Conservation (phyloP, 2,797 vertebrate species). For the Euthynnus affinis region DNA sequence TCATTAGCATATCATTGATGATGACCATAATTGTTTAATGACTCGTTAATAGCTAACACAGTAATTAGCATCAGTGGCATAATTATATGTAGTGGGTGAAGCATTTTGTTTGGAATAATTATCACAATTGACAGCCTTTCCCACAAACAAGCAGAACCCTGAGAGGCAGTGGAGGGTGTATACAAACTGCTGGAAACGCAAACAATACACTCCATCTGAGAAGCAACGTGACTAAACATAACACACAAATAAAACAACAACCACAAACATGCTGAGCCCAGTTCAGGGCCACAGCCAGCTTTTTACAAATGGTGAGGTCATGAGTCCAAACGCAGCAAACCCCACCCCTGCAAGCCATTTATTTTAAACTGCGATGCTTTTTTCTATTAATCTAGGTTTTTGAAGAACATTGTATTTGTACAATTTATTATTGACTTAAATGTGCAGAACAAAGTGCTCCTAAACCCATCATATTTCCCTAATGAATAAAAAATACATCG, state of each 20-base stretch:
- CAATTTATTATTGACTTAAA: neutral
- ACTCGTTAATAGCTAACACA: constrained; percentile 85
- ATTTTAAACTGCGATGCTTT: neutral
- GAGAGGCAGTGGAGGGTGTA: constrained; percentile 48
- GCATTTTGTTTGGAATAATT: constrained; percentile 82
- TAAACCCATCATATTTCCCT: too few relatives aligned
- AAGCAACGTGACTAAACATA: constrained; percentile 23
- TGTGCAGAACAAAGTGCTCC: too few relatives aligned
- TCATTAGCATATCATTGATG: constrained; percentile 86
- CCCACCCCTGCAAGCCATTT: too few relatives aligned
- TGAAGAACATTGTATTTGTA: neutral
- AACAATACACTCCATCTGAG: constrained; percentile 37
- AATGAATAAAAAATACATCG: too few relatives aligned
- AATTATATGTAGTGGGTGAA: constrained; percentile 85
- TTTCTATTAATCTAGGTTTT: neutral
- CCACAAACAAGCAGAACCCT: constrained; percentile 73
- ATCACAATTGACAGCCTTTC: constrained; percentile 69
- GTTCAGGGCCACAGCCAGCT: neutral
- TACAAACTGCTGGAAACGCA: constrained; percentile 49
- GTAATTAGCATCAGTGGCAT: constrained; percentile 87
- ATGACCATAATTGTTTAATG: constrained; percentile 86
- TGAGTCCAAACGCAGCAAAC: too few relatives aligned
- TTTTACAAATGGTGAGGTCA: neutral
- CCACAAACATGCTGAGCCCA: neutral
- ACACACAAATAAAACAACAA: neutral